Percentiles rank a stretch among this genome's conserved stretches.
Conservation (phyloP, 2,797 vertebrate genomes). For the Glyptemys insculpta region DNA sequence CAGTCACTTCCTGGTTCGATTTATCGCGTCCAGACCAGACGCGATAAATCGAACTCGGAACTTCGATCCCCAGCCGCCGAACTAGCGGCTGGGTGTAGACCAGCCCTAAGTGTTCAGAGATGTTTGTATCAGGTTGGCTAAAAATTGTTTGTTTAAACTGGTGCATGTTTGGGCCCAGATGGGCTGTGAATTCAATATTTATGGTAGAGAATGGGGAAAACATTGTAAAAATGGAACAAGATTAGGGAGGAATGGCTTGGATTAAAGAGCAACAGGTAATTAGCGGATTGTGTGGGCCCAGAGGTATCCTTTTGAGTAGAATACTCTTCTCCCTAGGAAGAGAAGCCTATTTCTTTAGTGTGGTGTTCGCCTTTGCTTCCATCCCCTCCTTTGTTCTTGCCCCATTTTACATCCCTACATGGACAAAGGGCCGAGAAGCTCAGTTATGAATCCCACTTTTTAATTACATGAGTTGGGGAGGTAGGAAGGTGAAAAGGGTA, state of each 20-base stretch:
- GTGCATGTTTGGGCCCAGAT: neutral
- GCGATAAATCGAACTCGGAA: too few species aligned
- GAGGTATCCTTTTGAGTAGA: neutral
- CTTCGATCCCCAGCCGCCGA: too few species aligned
- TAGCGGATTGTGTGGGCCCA: neutral
- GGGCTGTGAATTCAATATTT: neutral
- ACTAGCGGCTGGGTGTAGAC: too few species aligned
- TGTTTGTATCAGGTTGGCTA: neutral
- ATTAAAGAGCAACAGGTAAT: neutral
- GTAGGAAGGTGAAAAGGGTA: neutral
- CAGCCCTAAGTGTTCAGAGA: neutral
- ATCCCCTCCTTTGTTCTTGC: neutral
- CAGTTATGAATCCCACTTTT: neutral
- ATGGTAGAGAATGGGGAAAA: neutral
- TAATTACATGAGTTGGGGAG: neutral
- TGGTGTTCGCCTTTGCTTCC: neutral
- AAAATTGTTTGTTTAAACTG: constrained; percentile 1
- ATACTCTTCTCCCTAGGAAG: neutral
- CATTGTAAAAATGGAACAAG: neutral
- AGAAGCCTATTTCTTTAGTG: neutral
- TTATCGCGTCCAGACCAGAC: too few species aligned
- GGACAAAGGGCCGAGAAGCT: neutral
- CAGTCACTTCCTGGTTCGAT: too few species aligned
- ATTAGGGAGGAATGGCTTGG: neutral
- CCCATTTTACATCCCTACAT: constrained; percentile 18